phyloP scores from a whole-genome alignment of 2,113 vertebrate species.

The Brachypteracias leptosomus region DNA sequence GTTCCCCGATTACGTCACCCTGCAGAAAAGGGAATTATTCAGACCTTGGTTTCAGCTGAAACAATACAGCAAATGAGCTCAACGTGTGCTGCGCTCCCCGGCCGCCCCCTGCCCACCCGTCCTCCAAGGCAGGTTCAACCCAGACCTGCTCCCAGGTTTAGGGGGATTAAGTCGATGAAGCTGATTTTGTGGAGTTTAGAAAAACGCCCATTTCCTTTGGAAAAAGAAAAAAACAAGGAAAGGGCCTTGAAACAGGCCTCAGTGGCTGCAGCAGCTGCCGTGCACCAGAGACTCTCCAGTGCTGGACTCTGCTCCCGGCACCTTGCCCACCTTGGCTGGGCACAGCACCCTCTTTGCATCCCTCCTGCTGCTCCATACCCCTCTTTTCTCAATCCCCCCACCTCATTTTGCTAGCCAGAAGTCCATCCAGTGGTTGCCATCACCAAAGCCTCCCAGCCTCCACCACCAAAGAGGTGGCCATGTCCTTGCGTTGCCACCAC shows the following conservation, averaged over 20 bases:
- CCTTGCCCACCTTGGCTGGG: neutral
- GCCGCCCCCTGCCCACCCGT: neutral
- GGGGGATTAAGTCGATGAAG: neutral
- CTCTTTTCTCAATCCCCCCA: neutral
- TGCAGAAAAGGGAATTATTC: conserved; percentile 62
- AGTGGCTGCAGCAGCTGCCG: rapidly evolving
- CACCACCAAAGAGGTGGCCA: neutral
- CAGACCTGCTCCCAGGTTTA: neutral
- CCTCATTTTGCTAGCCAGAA: neutral
- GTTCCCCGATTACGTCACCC: conserved; percentile 50
- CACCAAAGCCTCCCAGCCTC: neutral
- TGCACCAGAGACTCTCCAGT: neutral
- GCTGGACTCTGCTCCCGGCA: neutral
- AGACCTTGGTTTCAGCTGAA: conserved; percentile 54
- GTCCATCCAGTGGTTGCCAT: rapidly evolving
- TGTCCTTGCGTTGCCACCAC: rapidly evolving
- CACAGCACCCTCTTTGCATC: neutral
- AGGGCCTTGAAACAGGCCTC: neutral
- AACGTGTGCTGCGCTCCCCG: neutral
- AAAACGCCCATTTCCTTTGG: neutral
- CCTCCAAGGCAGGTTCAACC: neutral
- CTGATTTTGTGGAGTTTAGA: neutral
- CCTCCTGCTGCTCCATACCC: neutral
- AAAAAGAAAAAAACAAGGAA: neutral
- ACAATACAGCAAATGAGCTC: conserved; percentile 55